Conservation (phyloP, 2,888 invertebrate genomes). For the Margaritifera margaritifera region DNA sequence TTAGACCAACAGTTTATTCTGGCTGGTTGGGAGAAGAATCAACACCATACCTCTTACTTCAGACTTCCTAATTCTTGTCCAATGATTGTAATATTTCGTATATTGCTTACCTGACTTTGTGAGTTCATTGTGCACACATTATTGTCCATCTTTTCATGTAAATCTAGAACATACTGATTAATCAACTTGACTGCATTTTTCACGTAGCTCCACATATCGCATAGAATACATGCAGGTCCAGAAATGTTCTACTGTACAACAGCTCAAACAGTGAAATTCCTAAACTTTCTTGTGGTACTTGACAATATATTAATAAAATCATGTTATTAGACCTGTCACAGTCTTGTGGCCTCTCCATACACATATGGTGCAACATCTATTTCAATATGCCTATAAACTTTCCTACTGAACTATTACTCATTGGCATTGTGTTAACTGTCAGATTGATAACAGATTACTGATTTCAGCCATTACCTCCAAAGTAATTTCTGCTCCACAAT, state of each 20-base stretch:
- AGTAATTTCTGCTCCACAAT: conserved; percentile 7
- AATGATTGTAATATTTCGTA: conserved; percentile 31
- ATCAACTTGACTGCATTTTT: no score
- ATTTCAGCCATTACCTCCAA: conserved; percentile 7
- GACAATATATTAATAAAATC: conserved; percentile 37
- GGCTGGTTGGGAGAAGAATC: conserved; percentile 41
- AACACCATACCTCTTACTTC: conserved; percentile 33
- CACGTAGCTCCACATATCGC: conserved; percentile 18
- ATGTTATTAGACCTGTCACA: conserved; percentile 39
- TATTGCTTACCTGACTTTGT: conserved; percentile 15
- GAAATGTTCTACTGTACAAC: conserved; percentile 23
- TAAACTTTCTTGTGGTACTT: conserved; percentile 27
- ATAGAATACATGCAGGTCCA: conserved; percentile 20
- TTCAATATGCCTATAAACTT: conserved; percentile 40
- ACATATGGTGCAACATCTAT: conserved; percentile 33
- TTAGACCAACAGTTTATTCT: conserved; percentile 39
- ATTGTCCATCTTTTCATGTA: conserved; percentile 27
- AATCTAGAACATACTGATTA: conserved; percentile 38
- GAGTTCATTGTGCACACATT: conserved; percentile 20
- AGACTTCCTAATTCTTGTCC: conserved; percentile 16
- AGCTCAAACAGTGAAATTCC: conserved; percentile 33
- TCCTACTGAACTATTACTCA: conserved; percentile 35
- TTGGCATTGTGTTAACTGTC: background rate
- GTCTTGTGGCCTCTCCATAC: conserved; percentile 25
- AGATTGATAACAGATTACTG: conserved; percentile 1